A percentile compares a stretch with the other conserved stretches of the same genome.
phyloP scores from a whole-genome alignment of 2,888 invertebrate genomes.

The Byasa hedistus region DNA sequence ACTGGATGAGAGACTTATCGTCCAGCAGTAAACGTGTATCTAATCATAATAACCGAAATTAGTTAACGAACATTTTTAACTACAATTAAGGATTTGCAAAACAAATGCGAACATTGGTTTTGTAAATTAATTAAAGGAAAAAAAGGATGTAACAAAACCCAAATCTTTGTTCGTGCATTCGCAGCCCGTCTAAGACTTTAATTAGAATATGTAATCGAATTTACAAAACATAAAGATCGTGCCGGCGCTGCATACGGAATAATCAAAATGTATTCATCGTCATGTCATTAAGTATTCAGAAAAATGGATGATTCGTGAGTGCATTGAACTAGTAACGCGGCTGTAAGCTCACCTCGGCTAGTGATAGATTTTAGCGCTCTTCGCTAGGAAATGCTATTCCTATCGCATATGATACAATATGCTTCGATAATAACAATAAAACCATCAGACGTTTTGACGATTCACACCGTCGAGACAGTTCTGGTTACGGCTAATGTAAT shows the following conservation, averaged over 20 bases:
- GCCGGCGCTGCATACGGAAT: slow-evolving; percentile 55
- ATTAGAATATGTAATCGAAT: slow-evolving; percentile 28
- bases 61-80: neutral
- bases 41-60: too few species aligned
- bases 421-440: slow-evolving; percentile 59
- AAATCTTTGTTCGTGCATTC: slow-evolving; percentile 11
- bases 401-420: slow-evolving; percentile 38
- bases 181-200: slow-evolving; percentile 19
- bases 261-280: slow-evolving; percentile 62
- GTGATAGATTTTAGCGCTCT: slow-evolving; percentile 7
- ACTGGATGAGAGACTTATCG: too few species aligned
- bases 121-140: neutral
- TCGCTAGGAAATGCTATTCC: slow-evolving; percentile 50
- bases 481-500: slow-evolving; percentile 16
- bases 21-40: too few species aligned
- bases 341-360: slow-evolving; percentile 46
- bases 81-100: neutral
- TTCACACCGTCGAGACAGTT: slow-evolving; percentile 45
- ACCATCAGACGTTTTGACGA: slow-evolving; percentile 55
- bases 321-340: slow-evolving; percentile 78
- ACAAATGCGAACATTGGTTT: neutral
- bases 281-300: slow-evolving; percentile 62
- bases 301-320: slow-evolving; percentile 70
- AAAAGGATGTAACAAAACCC: neutral
- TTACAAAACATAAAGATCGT: slow-evolving; percentile 41